Conservation (phyloP, 2,113 vertebrate genomes). For the Alethe diademata region DNA sequence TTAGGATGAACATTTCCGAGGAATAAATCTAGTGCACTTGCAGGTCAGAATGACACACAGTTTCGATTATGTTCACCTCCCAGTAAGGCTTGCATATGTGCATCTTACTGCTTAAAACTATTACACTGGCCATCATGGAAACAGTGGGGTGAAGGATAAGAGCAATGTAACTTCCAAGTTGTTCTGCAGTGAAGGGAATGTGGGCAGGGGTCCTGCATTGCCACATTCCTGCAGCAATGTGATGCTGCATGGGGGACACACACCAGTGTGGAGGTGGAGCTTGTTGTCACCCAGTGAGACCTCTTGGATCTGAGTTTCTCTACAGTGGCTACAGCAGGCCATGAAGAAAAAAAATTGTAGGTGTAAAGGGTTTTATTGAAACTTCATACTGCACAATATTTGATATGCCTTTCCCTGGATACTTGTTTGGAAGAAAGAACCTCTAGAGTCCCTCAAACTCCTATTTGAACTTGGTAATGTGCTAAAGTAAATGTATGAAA, state of each 20-base stretch:
- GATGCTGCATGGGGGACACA: accelerated
- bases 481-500: not conserved
- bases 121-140: too few species aligned
- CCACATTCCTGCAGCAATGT: accelerated
- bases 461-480: not conserved
- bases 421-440: not conserved
- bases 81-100: not conserved
- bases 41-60: not conserved
- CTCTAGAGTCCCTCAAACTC: not conserved
- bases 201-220: accelerated
- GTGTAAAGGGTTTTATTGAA: not conserved
- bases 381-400: not conserved
- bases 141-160: not conserved
- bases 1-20: not conserved
- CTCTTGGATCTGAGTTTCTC: not conserved
- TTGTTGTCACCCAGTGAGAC: not conserved
- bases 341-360: not conserved
- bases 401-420: not conserved
- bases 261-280: not conserved
- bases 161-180: accelerated
- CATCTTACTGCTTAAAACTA: not conserved
- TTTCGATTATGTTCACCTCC: accelerated
- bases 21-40: not conserved
- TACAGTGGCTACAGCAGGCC: not conserved
- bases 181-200: not conserved